These are phyloP conservation scores for Perca schrenkii DNA, from an alignment of 2,113 vertebrate species.

Conservation along the genomic window DNA sequence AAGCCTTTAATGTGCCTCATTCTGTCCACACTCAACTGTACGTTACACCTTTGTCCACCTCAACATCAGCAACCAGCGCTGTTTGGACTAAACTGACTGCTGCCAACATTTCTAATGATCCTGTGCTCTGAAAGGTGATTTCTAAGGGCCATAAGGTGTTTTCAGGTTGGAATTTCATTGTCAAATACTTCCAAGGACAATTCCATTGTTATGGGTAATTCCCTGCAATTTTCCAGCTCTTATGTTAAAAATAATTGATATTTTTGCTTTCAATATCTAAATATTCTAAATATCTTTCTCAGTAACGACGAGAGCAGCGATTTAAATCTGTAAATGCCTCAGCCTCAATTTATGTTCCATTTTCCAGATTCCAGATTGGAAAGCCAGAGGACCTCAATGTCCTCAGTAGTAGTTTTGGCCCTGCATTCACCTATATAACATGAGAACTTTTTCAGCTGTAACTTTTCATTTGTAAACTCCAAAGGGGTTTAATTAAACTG, in stretches of 20 bases:
- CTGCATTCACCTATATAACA: not conserved
- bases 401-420: not conserved
- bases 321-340: constrained; percentile 1
- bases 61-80: not conserved
- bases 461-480: not conserved
- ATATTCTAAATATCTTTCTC: not conserved
- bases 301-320: not conserved
- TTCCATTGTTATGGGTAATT: not conserved
- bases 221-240: not conserved
- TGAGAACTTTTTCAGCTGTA: not conserved
- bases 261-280: not conserved
- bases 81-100: constrained; percentile 9
- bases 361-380: not conserved
- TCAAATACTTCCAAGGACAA: constrained; percentile 9
- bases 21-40: constrained; percentile 9
- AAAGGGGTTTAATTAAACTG: not conserved
- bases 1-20: constrained; percentile 34
- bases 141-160: not conserved
- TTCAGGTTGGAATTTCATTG: constrained; percentile 1
- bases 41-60: constrained; percentile 2
- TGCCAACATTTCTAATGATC: constrained; percentile 5
- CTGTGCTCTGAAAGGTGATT: not conserved
- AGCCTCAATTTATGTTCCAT: not conserved
- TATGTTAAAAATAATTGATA: not conserved
- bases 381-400: not conserved